phyloP scores from a whole-genome alignment of 2,113 vertebrate species.

The Patagioenas fasciata region DNA sequence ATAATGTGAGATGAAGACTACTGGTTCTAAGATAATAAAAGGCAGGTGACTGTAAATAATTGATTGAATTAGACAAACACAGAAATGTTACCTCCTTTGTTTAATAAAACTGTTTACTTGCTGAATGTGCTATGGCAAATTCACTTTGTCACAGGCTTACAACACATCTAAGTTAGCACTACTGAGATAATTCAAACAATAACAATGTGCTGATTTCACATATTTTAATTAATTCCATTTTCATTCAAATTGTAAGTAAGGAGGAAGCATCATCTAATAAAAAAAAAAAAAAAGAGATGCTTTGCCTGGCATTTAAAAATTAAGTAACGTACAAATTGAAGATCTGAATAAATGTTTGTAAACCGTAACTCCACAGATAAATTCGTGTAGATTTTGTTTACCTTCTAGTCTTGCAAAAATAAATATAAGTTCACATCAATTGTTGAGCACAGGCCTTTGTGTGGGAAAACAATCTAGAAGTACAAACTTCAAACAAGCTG shows the following conservation, averaged over 20 bases:
- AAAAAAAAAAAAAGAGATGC: background rate
- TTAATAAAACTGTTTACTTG: background rate
- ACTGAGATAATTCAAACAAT: background rate
- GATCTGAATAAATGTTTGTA: background rate
- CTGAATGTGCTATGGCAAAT: background rate
- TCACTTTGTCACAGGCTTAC: background rate
- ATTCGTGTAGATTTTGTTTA: background rate
- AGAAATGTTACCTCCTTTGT: background rate
- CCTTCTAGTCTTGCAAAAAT: background rate
- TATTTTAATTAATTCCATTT: constrained; percentile 21
- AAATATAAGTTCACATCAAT: background rate
- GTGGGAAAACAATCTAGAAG: background rate
- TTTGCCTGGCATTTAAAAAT: constrained; percentile 26
- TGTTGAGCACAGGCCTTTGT: background rate
- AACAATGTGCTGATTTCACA: background rate
- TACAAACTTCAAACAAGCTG: background rate
- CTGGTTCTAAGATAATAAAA: background rate
- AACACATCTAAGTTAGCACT: background rate
- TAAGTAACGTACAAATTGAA: background rate
- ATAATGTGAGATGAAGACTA: background rate
- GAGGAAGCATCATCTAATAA: background rate
- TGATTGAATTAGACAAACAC: background rate
- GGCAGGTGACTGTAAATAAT: background rate
- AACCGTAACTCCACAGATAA: background rate
- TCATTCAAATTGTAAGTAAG: background rate